phyloP scores from a whole-genome alignment of 2,797 vertebrate species.

The Molossus alvarezi region DNA sequence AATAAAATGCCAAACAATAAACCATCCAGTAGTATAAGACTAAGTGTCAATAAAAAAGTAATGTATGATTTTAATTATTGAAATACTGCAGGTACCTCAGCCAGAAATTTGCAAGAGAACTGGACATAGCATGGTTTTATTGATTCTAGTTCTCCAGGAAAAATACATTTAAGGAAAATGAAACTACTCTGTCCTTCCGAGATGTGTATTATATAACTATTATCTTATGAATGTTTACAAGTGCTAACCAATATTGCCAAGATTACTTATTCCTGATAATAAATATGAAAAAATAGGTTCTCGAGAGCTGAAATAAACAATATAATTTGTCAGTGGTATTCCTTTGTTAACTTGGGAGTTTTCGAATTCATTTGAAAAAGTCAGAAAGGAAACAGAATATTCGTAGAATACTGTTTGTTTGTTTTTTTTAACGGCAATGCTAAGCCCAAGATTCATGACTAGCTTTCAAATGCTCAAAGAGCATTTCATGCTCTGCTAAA shows the following conservation, averaged over 20 bases:
- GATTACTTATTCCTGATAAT: conserved; percentile 41
- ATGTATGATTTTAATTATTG: not conserved
- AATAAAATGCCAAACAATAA: conserved; percentile 58
- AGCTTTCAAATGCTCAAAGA: conserved; percentile 45
- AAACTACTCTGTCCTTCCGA: conserved; percentile 25
- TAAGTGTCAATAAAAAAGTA: not conserved
- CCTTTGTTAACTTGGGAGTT: conserved; percentile 40
- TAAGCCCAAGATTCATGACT: conserved; percentile 28
- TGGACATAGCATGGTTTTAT: conserved; percentile 3
- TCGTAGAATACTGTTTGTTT: not conserved
- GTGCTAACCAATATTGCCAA: conserved; percentile 31
- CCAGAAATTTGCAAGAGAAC: conserved; percentile 28
- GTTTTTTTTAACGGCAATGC: conserved; percentile 55
- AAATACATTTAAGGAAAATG: conserved; percentile 57
- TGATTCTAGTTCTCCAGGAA: conserved; percentile 25
- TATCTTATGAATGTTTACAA: conserved; percentile 36
- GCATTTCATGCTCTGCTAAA: conserved; percentile 48
- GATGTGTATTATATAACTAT: not conserved
- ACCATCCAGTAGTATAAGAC: not conserved
- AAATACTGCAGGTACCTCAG: not conserved
- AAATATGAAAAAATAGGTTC: conserved; percentile 43
- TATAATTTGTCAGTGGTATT: not conserved
- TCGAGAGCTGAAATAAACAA: conserved; percentile 12
- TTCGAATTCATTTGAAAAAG: conserved; percentile 65
- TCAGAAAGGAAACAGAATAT: conserved; percentile 45